Conservation (phyloP, 92 coral and sea anemone species). For the Siderastrea siderea region DNA sequence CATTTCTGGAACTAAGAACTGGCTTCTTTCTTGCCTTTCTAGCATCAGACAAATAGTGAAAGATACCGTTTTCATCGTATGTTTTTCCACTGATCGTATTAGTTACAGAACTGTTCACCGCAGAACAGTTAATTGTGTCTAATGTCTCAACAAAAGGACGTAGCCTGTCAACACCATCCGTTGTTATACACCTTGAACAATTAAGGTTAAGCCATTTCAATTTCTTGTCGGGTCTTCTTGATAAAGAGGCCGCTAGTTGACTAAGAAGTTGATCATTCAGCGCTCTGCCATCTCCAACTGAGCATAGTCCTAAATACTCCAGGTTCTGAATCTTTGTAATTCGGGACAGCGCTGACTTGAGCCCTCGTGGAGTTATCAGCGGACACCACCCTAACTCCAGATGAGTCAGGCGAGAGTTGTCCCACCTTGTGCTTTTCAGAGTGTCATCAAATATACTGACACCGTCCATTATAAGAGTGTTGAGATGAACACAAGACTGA, state of each 20-base stretch:
- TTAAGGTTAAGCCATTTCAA: constrained; percentile 45
- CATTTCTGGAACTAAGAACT: neutral
- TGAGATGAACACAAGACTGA: constrained; percentile 41
- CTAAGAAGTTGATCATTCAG: constrained; percentile 56
- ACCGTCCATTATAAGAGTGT: constrained; percentile 73
- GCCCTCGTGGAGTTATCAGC: constrained; percentile 61
- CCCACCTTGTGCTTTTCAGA: constrained; percentile 63
- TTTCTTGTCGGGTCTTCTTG: constrained; percentile 19
- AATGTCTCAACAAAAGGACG: constrained; percentile 26
- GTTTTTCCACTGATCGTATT: neutral
- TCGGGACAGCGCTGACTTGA: constrained; percentile 36
- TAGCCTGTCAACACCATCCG: constrained; percentile 40
- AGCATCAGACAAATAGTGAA: neutral
- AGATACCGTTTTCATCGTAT: neutral
- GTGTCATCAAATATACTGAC: constrained; percentile 70
- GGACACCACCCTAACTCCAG: constrained; percentile 83
- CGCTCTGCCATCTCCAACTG: constrained; percentile 68
- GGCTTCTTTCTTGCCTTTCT: neutral
- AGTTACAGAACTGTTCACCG: neutral
- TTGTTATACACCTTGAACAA: constrained; percentile 44
- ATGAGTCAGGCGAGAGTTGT: constrained; percentile 36
- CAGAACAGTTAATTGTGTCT: constrained; percentile 34
- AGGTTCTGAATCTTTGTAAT: constrained; percentile 57
- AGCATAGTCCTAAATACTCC: constrained; percentile 77
- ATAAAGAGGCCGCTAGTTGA: constrained; percentile 43